Conservation (phyloP, 2,797 vertebrate genomes). For the Darevskia mixta region DNA sequence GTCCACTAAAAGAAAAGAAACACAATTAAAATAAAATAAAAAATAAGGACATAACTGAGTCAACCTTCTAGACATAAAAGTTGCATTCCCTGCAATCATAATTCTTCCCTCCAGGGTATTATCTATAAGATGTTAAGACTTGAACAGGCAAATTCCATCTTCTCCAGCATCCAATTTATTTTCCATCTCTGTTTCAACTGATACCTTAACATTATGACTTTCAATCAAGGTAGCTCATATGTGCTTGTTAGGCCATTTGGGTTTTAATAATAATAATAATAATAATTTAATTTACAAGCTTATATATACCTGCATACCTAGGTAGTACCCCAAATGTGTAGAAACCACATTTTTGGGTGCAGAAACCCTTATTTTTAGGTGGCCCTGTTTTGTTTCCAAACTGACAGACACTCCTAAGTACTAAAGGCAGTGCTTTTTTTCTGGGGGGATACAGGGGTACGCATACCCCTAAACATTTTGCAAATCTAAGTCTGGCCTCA, state of each 20-base stretch:
- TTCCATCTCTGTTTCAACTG: too few species aligned
- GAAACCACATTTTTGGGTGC: too few species aligned
- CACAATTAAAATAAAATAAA: constrained; percentile 29
- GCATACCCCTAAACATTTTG: too few species aligned
- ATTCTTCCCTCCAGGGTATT: not conserved
- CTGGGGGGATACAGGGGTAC: too few species aligned
- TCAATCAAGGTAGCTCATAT: not conserved
- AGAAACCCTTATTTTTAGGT: not conserved
- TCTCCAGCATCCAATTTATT: not conserved
- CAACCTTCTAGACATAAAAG: not conserved
- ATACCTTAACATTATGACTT: not conserved
- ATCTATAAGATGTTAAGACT: not conserved
- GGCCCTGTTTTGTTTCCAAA: not conserved
- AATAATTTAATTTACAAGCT: not conserved
- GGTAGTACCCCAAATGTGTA: not conserved
- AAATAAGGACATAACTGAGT: not conserved
- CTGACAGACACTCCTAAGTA: not conserved
- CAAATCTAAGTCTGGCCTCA: too few species aligned
- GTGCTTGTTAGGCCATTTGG: not conserved
- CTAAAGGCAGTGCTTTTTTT: too few species aligned
- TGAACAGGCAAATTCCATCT: not conserved
- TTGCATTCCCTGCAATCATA: not conserved
- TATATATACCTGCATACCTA: not conserved
- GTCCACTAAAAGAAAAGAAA: constrained; percentile 82
- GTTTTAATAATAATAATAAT: too few species aligned